Evolutionary conservation across 2,888 invertebrate genomes (phyloP).

Genomic region (Litoditis marina): DNA sequence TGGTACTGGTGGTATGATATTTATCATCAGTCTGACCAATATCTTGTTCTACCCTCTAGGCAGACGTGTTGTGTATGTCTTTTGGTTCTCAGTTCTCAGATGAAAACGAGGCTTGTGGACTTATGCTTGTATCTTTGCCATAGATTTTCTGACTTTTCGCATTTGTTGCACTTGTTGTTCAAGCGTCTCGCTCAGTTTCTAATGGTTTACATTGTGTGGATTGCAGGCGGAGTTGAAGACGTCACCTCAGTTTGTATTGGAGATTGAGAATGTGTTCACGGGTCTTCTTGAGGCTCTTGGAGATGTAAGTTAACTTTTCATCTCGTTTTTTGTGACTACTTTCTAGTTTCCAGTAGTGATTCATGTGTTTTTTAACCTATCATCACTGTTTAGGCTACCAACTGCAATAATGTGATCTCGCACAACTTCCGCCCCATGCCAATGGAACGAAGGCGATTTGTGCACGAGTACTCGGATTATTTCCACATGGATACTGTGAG

Average conservation of each 20-base stretch:
- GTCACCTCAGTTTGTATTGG: slow-evolving; percentile 19
- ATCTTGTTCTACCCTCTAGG: no score
- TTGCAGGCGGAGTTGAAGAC: slow-evolving; percentile 6
- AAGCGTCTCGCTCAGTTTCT: no score
- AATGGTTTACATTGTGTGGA: no score
- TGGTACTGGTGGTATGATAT: neutral
- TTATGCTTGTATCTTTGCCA: no score
- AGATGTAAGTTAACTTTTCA: slow-evolving; percentile 14
- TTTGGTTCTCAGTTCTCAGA: no score
- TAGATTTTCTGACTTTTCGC: no score
- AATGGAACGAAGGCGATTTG: slow-evolving; percentile 65
- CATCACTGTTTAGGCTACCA: slow-evolving; percentile 10
- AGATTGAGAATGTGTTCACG: slow-evolving; percentile 25
- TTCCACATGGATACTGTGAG: slow-evolving; percentile 90
- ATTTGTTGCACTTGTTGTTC: no score
- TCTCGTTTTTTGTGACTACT: neutral
- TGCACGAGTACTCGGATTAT: slow-evolving; percentile 89
- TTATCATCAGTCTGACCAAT: no score
- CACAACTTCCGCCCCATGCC: slow-evolving; percentile 35
- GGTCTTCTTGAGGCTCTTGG: slow-evolving; percentile 21
- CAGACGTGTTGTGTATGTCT: no score
- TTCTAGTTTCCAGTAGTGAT: neutral
- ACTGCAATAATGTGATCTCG: slow-evolving; percentile 13
- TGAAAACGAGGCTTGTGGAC: no score
- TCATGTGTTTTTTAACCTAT: neutral